These are phyloP conservation scores for Atopsyche davidsoni DNA, from an alignment of 1,140 invertebrate species.

Conservation along the genomic window DNA sequence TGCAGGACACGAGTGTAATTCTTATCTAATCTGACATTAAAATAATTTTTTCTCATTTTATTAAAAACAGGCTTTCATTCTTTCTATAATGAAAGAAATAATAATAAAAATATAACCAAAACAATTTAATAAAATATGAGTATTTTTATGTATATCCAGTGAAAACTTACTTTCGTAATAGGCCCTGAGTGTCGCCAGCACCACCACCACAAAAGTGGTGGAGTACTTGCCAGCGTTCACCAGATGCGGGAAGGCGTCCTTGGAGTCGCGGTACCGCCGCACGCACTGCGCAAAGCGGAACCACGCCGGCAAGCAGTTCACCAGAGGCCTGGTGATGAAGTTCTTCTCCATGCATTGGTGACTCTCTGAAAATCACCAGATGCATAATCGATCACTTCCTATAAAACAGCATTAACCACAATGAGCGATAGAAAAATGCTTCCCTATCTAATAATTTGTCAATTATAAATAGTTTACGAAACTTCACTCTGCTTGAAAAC, in stretches of 20 bases:
- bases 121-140: neutral
- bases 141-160: neutral
- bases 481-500: too few species aligned
- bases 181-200: slow-evolving; percentile 73
- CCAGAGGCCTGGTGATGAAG: slow-evolving; percentile 64
- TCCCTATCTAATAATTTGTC: too few species aligned
- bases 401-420: too few species aligned
- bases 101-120: neutral
- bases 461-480: too few species aligned
- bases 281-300: slow-evolving; percentile 97
- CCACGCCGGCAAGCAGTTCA: slow-evolving; percentile 92
- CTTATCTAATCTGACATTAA: neutral
- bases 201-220: slow-evolving; percentile 92
- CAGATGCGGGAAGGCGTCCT: slow-evolving; percentile 89
- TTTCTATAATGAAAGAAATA: too few species aligned
- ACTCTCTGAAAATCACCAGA: slow-evolving; percentile 43
- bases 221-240: slow-evolving; percentile 98
- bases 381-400: neutral
- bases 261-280: slow-evolving; percentile 83
- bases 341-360: slow-evolving; percentile 59
- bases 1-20: too few species aligned
- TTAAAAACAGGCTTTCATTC: too few species aligned
- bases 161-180: slow-evolving; percentile 32
- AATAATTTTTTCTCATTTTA: neutral
- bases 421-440: too few species aligned